Percentiles rank a stretch among this genome's conserved stretches.
Evolutionary conservation across 2,888 invertebrate genomes (phyloP).

Genomic region (Amitus sp.): DNA sequence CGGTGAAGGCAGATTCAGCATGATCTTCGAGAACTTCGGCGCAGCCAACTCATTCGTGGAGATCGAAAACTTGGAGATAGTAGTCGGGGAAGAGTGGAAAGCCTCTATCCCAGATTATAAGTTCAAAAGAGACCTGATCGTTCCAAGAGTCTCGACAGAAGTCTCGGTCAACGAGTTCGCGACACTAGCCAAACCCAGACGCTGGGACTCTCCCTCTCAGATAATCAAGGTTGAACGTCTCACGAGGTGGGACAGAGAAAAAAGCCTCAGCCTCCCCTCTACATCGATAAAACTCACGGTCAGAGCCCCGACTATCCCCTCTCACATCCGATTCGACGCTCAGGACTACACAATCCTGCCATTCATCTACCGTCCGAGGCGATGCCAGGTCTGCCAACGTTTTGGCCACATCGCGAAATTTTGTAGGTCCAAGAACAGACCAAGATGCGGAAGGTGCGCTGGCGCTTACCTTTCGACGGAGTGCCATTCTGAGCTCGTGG

Average conservation of each 20-base stretch:
- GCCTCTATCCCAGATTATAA: background rate
- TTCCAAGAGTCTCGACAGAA: background rate
- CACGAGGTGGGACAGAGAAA: too few relatives aligned
- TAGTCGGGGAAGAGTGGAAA: background rate
- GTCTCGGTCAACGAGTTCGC: background rate
- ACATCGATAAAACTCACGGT: too few relatives aligned
- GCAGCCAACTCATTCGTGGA: background rate
- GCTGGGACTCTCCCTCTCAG: too few relatives aligned
- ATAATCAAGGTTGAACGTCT: too few relatives aligned
- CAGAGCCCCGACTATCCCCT: too few relatives aligned
- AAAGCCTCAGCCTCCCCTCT: too few relatives aligned
- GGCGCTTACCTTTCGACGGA: background rate
- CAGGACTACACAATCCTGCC: background rate
- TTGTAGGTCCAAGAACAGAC: background rate
- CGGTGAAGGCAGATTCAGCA: background rate
- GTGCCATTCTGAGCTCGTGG: background rate
- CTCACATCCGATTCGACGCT: background rate
- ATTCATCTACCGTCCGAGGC: background rate
- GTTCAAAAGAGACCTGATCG: background rate
- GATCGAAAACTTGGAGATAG: background rate
- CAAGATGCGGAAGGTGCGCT: background rate
- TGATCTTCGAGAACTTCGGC: background rate
- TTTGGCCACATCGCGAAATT: slow-evolving; percentile 7
- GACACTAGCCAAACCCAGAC: background rate
- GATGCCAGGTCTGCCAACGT: slow-evolving; percentile 5